Percentiles rank a stretch among this genome's conserved stretches.
These are phyloP conservation scores for Eulemur albifrons DNA, from an alignment of 2,797 vertebrate genomes.

Conservation along the genomic window DNA sequence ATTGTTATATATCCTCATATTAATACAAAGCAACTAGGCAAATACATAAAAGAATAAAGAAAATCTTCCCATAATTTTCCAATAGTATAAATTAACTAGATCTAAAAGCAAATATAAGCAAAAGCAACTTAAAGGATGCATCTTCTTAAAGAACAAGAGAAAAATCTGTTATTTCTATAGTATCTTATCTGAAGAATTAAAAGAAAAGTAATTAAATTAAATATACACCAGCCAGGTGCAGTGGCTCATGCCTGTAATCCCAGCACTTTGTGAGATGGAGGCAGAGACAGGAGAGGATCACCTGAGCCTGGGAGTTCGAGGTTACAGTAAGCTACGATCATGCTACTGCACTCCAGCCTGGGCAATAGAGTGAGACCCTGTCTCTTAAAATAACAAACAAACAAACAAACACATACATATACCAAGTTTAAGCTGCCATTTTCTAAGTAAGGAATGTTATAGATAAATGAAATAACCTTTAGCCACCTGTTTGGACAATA, in stretches of 20 bases:
- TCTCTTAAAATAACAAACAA: background rate
- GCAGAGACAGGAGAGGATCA: background rate
- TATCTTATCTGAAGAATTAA: background rate
- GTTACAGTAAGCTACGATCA: background rate
- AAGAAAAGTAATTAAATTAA: conserved; percentile 17
- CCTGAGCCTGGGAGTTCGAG: background rate
- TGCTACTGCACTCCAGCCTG: background rate
- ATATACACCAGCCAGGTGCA: background rate
- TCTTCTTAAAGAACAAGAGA: conserved; percentile 27
- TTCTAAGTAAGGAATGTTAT: background rate
- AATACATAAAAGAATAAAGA: conserved; percentile 8
- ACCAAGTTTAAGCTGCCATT: background rate
- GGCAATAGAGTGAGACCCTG: background rate
- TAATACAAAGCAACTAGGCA: background rate
- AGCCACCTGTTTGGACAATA: background rate
- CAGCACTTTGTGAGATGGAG: background rate
- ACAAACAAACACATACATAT: background rate
- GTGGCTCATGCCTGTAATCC: background rate
- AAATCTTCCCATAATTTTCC: background rate
- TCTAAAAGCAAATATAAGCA: background rate
- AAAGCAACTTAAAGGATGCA: background rate
- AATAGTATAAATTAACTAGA: background rate
- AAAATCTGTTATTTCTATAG: background rate
- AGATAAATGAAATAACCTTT: background rate
- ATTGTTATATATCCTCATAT: background rate